These are phyloP conservation scores for Poecilia latipinna DNA, from an alignment of 2,113 vertebrate species.

Conservation along the genomic window DNA sequence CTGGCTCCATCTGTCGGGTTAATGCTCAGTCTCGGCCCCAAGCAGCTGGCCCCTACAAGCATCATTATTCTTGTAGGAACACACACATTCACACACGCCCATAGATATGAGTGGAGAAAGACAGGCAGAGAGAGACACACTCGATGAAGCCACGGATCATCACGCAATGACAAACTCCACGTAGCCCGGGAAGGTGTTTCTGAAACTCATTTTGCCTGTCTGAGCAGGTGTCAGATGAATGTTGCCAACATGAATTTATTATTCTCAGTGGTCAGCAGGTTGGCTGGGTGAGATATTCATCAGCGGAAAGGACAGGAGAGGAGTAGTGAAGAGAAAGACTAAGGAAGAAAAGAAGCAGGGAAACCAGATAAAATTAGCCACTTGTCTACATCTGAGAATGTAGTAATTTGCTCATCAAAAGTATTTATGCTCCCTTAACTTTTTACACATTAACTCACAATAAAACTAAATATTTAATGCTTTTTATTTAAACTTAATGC, in stretches of 20 bases:
- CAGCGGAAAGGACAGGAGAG: slow-evolving; percentile 1
- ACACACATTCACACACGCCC: slow-evolving; percentile 65
- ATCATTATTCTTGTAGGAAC: slow-evolving; percentile 71
- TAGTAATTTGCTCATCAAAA: slow-evolving; percentile 17
- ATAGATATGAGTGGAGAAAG: slow-evolving; percentile 39
- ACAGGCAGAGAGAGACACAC: slow-evolving; percentile 55
- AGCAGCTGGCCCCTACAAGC: slow-evolving; percentile 78
- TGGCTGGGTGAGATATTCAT: slow-evolving; percentile 30
- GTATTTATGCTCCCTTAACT: no score
- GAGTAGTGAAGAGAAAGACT: slow-evolving; percentile 11
- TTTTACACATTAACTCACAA: no score
- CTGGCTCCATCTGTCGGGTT: slow-evolving; percentile 82
- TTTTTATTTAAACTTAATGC: no score
- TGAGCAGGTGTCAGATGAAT: slow-evolving; percentile 46
- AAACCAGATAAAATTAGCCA: slow-evolving; percentile 13
- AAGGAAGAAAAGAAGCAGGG: background rate
- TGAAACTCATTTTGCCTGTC: slow-evolving; percentile 62
- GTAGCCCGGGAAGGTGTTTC: slow-evolving; percentile 59
- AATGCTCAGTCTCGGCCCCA: slow-evolving; percentile 72
- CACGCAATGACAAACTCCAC: slow-evolving; percentile 56
- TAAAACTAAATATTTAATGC: no score
- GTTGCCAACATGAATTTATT: slow-evolving; percentile 54
- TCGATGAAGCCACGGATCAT: slow-evolving; percentile 56
- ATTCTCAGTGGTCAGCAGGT: slow-evolving; percentile 48
- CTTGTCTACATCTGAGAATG: slow-evolving; percentile 25